Conservation (phyloP, 1,140 invertebrate genomes). For the Lordiphosa collinella region DNA sequence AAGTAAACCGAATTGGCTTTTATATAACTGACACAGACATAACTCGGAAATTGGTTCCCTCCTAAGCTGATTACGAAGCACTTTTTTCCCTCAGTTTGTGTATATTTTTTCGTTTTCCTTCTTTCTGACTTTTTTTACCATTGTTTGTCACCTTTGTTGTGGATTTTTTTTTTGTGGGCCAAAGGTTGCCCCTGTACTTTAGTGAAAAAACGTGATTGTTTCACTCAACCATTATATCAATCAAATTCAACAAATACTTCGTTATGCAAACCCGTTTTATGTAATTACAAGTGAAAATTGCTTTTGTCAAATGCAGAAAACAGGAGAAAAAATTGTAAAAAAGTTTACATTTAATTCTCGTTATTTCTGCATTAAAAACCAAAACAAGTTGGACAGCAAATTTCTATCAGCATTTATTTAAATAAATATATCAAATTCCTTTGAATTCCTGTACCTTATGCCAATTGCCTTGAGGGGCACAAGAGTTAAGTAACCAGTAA, state of each 20-base stretch:
- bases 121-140: constrained; percentile 33
- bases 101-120: constrained; percentile 7
- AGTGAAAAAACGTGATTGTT: too few species aligned
- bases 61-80: constrained; percentile 45
- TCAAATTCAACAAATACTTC: not conserved
- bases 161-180: not conserved
- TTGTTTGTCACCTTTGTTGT: constrained; percentile 29
- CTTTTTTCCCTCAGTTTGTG: constrained; percentile 20
- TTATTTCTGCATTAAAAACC: too few species aligned
- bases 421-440: too few species aligned
- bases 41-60: not conserved
- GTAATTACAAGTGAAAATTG: too few species aligned
- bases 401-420: too few species aligned
- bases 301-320: constrained; percentile 22
- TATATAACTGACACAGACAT: constrained; percentile 4
- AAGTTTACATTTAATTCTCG: too few species aligned
- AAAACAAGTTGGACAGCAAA: too few species aligned
- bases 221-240: not conserved
- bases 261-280: too few species aligned
- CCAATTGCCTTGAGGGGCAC: not conserved
- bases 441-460: too few species aligned
- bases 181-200: not conserved
- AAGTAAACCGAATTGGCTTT: not conserved
- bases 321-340: too few species aligned
- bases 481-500: not conserved